Base-by-base conservation (phyloP, 2,113 vertebrate genomes). In the Syngnathus typhle region DNA sequence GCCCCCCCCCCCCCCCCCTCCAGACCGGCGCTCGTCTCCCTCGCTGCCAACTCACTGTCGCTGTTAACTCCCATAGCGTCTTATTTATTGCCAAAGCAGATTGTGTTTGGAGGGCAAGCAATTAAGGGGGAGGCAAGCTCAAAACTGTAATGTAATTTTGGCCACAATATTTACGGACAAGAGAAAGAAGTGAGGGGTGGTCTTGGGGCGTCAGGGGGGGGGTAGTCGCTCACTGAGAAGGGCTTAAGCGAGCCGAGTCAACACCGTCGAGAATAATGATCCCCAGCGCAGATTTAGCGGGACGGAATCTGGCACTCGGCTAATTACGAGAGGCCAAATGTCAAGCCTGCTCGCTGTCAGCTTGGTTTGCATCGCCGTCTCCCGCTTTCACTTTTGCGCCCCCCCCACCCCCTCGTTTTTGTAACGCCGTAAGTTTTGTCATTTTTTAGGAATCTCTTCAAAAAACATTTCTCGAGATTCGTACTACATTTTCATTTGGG, bases 61-160 rank as follows among this genome's bases (percentile, higher is more conserved):
- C 90, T 89, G 90, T 91, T 90, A 91, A 90, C 89, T 90, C 88
- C 81, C 87, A 87, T 82, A 89, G 84, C 89, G 91, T 92, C 87
- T 91, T 89, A 91, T 91, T 89, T 91, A 89, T 90, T 91, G 91
- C 91, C 91, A 92, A 90, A 91, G 90, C 91, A 92, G 91, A 92
- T 92, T 92, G 91, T 91, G 90, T 92, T 92, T 91, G 88, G 91
- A 91, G 91, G 91, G 91, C 90, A 91, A 89, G 91, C 90, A 92
- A 92, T 92, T 92, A 92, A 91, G 91, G 87, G 86, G 87, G 89
- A 86, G 89, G 86, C 82, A 85, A 84, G 86, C 84, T 84, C 84
- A 90, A 90, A 92, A 91, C 86, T 89, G 87, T 90, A 91, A 92
- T 91, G 88, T 90, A 90, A 91, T 92, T 92, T 91, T 92, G 90